Evolutionary conservation across 2,888 invertebrate species (phyloP), one percentile per base, ranked within the genome.

Genomic region (Synergus japonicus): DNA sequence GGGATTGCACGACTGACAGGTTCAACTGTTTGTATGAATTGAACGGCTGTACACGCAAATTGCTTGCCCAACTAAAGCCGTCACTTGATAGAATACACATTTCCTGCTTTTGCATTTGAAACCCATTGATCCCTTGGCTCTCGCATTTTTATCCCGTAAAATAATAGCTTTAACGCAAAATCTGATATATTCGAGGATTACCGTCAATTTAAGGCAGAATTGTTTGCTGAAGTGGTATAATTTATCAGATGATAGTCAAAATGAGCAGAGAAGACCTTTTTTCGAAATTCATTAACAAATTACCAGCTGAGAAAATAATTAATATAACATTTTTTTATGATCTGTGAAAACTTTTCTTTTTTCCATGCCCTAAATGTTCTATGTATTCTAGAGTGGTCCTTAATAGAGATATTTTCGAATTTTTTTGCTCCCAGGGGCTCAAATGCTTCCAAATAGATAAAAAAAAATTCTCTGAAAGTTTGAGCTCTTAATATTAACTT

Each of bases 81-180:
- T 73, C 73, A 73, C 54, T 73, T 73, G 54, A 73, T 54, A 73
- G 73, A 73, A 73, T 73, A 73, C 73, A 73, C 73, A 73, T 73
- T 73, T 73, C 73, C 73, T 73, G 73, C 73, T 54, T 29, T 29
- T 15, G 54, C 37, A 73, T 73, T 73, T 37, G 8, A 73, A 73
- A n/a, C 54, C 54, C 54, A 73, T 54, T 54, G 49, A 73, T 73
- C 73, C 54, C 54, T 10, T 54, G 46, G 67, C 46, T 54, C 54
- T 73, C 37, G 3, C 46, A 0, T 73, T 54, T 73, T 54, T 73
- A 73, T 9, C 37, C 37, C n/a, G 4, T 54, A 22, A 58, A 54
- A 73, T 73, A n/a, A 69, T 69, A 54, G 37, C 54, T 54, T 73
- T 54, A 5, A 73, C 37, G 73, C 37, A 29, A 58, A 73, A 73